Percentiles rank a stretch among this genome's conserved stretches.
Conservation (phyloP, 1,140 invertebrate genomes). For the Callitettix versicolor region DNA sequence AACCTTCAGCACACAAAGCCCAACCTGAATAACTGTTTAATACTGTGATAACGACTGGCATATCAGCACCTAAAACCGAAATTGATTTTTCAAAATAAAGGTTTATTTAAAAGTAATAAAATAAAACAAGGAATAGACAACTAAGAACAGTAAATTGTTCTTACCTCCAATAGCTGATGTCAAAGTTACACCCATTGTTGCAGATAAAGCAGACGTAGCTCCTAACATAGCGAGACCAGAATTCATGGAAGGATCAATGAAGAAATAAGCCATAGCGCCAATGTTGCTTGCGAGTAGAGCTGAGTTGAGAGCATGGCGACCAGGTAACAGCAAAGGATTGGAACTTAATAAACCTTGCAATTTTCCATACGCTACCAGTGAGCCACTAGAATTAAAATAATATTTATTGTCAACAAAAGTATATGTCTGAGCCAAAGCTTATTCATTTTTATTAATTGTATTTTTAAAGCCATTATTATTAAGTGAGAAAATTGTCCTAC, state of each 20-base stretch:
- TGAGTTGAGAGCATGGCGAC: conserved; percentile 64
- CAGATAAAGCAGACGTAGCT: conserved; percentile 59
- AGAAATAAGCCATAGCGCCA: conserved; percentile 59
- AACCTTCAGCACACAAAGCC: conserved; percentile 82
- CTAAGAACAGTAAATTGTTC: too few species aligned
- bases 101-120: too few species aligned
- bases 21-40: conserved; percentile 75
- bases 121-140: too few species aligned
- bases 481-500: too few species aligned
- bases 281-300: conserved; percentile 55
- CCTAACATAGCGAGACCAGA: conserved; percentile 56
- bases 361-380: conserved; percentile 84
- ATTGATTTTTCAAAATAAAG: too few species aligned
- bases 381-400: conserved; percentile 49
- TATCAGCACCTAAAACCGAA: conserved; percentile 65
- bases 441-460: too few species aligned
- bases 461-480: too few species aligned
- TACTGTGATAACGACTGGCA: conserved; percentile 89
- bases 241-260: conserved; percentile 48
- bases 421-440: too few species aligned
- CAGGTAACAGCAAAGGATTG: conserved; percentile 69
- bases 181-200: conserved; percentile 73
- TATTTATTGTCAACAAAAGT: too few species aligned
- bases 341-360: conserved; percentile 74
- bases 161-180: conserved; percentile 80